Evolutionary conservation across 1,140 invertebrate genomes (phyloP).

Genomic region (Drosophila santomea): DNA sequence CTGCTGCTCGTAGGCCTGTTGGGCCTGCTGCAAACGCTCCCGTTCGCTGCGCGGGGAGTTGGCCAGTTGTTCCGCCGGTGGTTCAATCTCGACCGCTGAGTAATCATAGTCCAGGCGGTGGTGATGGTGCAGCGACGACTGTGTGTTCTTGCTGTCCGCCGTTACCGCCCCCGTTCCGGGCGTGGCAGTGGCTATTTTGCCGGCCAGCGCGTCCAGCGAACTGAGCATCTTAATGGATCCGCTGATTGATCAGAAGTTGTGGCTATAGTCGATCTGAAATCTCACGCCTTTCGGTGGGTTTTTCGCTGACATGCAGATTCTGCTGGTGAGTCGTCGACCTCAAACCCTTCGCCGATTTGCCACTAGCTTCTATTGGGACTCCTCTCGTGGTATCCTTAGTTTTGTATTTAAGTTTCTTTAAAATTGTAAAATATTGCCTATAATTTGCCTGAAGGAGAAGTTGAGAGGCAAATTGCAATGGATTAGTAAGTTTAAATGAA

Average conservation of each 20-base stretch:
- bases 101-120: conserved; percentile 68
- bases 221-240: conserved; percentile 87
- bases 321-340: background rate
- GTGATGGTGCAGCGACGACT: conserved; percentile 60
- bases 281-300: background rate
- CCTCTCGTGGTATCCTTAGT: conserved; percentile 2
- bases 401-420: conserved; percentile 16
- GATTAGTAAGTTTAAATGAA: conserved; percentile 65
- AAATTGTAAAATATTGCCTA: conserved; percentile 23
- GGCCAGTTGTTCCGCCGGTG: conserved; percentile 71
- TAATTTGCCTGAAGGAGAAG: conserved; percentile 70
- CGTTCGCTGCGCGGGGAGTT: conserved; percentile 72
- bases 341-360: conserved; percentile 4
- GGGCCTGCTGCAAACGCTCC: conserved; percentile 65
- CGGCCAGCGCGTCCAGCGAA: conserved; percentile 91
- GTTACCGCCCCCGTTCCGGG: conserved; percentile 66
- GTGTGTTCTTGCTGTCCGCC: conserved; percentile 62
- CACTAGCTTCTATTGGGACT: conserved; percentile 8
- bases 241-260: background rate
- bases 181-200: conserved; percentile 90
- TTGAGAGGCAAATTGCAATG: conserved; percentile 72
- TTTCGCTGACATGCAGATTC: conserved; percentile 4
- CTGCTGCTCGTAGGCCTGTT: conserved; percentile 72
- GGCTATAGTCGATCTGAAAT: background rate
- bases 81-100: conserved; percentile 72